Conservation (phyloP, 92 coral and sea anemone species). For the Actinernus sp. region DNA sequence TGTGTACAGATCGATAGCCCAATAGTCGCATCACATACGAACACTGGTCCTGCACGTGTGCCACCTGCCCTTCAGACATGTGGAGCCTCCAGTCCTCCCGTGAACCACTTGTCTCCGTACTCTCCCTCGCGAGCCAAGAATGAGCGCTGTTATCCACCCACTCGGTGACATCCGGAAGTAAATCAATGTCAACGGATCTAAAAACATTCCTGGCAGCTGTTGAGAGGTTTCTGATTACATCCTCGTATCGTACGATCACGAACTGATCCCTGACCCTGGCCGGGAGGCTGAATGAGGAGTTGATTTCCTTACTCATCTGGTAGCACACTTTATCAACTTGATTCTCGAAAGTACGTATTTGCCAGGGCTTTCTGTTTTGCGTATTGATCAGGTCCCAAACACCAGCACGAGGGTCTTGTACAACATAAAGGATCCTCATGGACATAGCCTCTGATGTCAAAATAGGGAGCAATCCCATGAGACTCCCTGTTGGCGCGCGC, state of each 20-base stretch:
- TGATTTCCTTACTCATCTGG: slow-evolving; percentile 29
- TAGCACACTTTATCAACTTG: slow-evolving; percentile 41
- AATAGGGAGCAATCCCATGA: slow-evolving; percentile 12
- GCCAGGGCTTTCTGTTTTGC: no score
- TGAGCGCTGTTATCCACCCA: slow-evolving; percentile 12
- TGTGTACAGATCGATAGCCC: slow-evolving; percentile 16
- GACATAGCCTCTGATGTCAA: slow-evolving; percentile 32
- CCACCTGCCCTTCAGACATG: not conserved
- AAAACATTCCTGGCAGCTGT: slow-evolving; percentile 30
- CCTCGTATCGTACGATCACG: slow-evolving; percentile 58
- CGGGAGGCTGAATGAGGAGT: slow-evolving; percentile 20
- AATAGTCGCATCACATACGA: slow-evolving; percentile 30
- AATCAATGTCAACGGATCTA: slow-evolving; percentile 36
- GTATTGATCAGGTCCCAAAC: slow-evolving; percentile 45
- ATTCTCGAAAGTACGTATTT: not conserved
- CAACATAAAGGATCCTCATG: slow-evolving; percentile 49
- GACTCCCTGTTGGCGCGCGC: slow-evolving; percentile 32
- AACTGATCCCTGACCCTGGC: slow-evolving; percentile 11
- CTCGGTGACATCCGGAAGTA: slow-evolving; percentile 17
- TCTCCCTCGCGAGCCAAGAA: not conserved
- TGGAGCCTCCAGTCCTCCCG: slow-evolving; percentile 27
- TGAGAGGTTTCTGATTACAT: slow-evolving; percentile 14
- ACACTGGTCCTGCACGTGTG: slow-evolving; percentile 18
- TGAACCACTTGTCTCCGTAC: not conserved
- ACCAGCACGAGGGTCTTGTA: slow-evolving; percentile 73